These are phyloP conservation scores for Coregonus sp. DNA, from an alignment of 2,797 vertebrate genomes.

Conservation along the genomic window DNA sequence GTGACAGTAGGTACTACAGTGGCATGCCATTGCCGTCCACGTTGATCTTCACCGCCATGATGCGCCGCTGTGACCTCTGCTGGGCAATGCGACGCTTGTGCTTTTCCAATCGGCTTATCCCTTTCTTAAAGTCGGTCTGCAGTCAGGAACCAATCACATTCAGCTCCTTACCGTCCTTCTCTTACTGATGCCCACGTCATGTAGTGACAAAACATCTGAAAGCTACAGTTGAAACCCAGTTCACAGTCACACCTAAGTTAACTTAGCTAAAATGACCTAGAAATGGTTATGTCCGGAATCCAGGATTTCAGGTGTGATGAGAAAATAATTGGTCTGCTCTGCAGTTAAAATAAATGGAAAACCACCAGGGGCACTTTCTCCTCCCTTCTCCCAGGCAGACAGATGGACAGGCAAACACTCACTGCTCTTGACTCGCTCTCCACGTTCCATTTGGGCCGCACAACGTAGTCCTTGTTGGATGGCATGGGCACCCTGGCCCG, in stretches of 20 bases:
- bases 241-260: neutral
- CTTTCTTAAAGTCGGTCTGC: constrained; percentile 85
- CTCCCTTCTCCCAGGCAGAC: too few species aligned
- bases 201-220: neutral
- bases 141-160: constrained; percentile 61
- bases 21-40: constrained; percentile 96
- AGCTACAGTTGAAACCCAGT: neutral
- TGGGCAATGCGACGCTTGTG: constrained; percentile 93
- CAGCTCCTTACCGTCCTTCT: neutral
- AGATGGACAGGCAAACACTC: constrained; percentile 56
- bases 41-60: constrained; percentile 93
- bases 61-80: constrained; percentile 83
- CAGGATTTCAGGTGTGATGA: neutral
- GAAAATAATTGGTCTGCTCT: neutral
- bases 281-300: neutral
- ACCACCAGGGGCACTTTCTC: too few species aligned
- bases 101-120: constrained; percentile 90
- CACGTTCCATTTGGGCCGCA: constrained; percentile 97
- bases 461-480: constrained; percentile 97
- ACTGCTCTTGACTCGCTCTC: constrained; percentile 92
- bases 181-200: neutral
- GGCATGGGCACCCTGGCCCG: constrained; percentile 94
- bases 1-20: constrained; percentile 75
- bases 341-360: neutral
- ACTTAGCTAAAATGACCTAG: too few species aligned